Percentiles rank a stretch among this genome's conserved stretches.
Conservation (phyloP, 2,797 vertebrate species). For the Liparis tanakae region DNA sequence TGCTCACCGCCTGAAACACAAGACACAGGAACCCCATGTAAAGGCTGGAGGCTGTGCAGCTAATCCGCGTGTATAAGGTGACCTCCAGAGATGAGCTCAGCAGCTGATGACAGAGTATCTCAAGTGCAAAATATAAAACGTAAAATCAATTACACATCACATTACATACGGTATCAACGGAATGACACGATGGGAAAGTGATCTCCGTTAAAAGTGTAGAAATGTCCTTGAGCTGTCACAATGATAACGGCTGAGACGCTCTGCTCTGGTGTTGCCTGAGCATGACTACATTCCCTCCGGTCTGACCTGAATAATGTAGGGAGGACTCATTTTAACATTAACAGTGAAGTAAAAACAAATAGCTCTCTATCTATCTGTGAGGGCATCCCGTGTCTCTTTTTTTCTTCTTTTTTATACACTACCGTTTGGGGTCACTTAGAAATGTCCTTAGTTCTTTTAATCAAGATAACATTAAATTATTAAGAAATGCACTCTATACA, state of each 20-base stretch:
- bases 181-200: neutral
- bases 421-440: too few relatives aligned
- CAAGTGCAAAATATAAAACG: neutral
- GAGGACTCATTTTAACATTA: too few relatives aligned
- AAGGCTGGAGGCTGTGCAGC: neutral
- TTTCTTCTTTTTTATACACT: too few relatives aligned
- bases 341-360: too few relatives aligned
- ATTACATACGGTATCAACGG: neutral
- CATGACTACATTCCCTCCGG: too few relatives aligned
- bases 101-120: conserved; percentile 1
- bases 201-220: neutral
- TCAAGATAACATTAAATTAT: too few relatives aligned
- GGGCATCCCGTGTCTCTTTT: too few relatives aligned
- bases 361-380: neutral
- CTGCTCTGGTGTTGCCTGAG: neutral
- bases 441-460: too few relatives aligned
- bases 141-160: neutral
- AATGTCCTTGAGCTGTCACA: neutral
- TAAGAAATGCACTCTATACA: too few relatives aligned
- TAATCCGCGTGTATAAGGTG: conserved; percentile 27
- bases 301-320: too few relatives aligned
- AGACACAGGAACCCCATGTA: conserved; percentile 22
- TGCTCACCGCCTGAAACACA: conserved; percentile 42
- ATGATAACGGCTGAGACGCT: neutral
- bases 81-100: conserved; percentile 9